These are phyloP conservation scores for Ichneumoninae sp. DNA, from an alignment of 2,888 invertebrate genomes.

Conservation along the genomic window DNA sequence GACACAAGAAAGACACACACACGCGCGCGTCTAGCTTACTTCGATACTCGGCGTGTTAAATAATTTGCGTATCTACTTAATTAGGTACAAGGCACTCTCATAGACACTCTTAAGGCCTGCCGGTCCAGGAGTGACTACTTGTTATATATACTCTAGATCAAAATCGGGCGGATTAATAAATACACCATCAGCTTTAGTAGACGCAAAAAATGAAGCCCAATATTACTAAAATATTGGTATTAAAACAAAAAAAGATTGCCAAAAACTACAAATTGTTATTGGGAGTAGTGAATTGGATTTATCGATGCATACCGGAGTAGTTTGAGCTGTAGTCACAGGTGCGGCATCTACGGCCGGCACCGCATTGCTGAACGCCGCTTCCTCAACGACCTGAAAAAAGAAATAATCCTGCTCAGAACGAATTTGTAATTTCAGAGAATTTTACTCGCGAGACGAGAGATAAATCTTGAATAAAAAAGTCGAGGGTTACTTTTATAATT, in stretches of 20 bases:
- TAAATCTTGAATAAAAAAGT: neutral
- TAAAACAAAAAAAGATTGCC: neutral
- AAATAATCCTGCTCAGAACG: neutral
- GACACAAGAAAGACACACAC: slow-evolving; percentile 64
- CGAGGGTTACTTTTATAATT: neutral
- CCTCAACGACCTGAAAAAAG: slow-evolving; percentile 33
- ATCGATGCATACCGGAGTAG: slow-evolving; percentile 57
- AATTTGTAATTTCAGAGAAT: neutral
- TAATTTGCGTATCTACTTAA: neutral
- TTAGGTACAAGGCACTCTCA: neutral
- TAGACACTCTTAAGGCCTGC: neutral
- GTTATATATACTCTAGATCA: slow-evolving; percentile 28
- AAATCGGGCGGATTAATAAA: slow-evolving; percentile 33
- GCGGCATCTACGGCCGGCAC: slow-evolving; percentile 48
- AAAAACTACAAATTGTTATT: slow-evolving; percentile 5
- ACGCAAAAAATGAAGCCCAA: slow-evolving; percentile 12
- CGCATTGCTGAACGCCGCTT: slow-evolving; percentile 47
- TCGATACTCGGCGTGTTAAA: slow-evolving; percentile 45
- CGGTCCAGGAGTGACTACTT: neutral
- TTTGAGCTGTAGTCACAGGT: slow-evolving; percentile 46
- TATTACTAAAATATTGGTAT: neutral
- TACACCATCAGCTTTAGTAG: slow-evolving; percentile 4
- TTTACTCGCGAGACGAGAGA: neutral
- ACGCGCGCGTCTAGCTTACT: slow-evolving; percentile 69
- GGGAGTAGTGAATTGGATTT: neutral